A percentile compares a stretch with the other conserved stretches of the same genome.
Evolutionary conservation across 2,797 vertebrate species (phyloP).

Genomic region (Neosilurus mollespiculum): DNA sequence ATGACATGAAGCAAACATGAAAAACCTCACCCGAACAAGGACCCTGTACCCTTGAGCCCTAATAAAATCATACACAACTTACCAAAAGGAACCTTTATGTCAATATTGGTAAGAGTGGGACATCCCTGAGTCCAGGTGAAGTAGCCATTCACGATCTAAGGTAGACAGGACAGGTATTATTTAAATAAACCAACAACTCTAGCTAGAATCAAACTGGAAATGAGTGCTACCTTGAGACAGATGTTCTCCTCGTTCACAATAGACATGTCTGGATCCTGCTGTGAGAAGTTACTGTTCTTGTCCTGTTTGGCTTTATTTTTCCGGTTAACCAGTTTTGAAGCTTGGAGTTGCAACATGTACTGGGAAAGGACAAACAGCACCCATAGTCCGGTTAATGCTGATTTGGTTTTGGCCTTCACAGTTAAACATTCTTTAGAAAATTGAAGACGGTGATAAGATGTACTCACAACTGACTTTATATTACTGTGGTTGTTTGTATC

Average conservation of each 20-base stretch:
- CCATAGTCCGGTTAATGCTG: neutral
- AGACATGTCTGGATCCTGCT: slow-evolving; percentile 61
- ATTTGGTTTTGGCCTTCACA: neutral
- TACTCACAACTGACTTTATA: slow-evolving; percentile 90
- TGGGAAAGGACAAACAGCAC: slow-evolving; percentile 22
- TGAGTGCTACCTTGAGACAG: slow-evolving; percentile 85
- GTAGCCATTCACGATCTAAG: slow-evolving; percentile 87
- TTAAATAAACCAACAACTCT: neutral
- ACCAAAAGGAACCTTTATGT: slow-evolving; percentile 93
- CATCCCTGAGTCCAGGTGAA: slow-evolving; percentile 95
- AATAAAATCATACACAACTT: slow-evolving; percentile 45
- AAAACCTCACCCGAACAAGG: neutral
- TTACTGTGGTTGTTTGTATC: slow-evolving; percentile 78
- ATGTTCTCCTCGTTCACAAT: slow-evolving; percentile 74
- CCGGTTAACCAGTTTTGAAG: slow-evolving; percentile 94
- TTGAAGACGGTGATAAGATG: neutral
- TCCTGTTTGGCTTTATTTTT: slow-evolving; percentile 87
- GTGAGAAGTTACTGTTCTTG: slow-evolving; percentile 79
- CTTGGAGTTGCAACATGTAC: slow-evolving; percentile 70
- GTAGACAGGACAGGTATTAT: neutral
- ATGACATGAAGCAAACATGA: neutral
- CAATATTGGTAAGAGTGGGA: slow-evolving; percentile 85
- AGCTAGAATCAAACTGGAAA: neutral
- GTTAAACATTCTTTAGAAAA: neutral
- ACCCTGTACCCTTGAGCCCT: neutral